These are phyloP conservation scores for Columbina picui DNA, from an alignment of 2,113 vertebrate species.

Conservation along the genomic window DNA sequence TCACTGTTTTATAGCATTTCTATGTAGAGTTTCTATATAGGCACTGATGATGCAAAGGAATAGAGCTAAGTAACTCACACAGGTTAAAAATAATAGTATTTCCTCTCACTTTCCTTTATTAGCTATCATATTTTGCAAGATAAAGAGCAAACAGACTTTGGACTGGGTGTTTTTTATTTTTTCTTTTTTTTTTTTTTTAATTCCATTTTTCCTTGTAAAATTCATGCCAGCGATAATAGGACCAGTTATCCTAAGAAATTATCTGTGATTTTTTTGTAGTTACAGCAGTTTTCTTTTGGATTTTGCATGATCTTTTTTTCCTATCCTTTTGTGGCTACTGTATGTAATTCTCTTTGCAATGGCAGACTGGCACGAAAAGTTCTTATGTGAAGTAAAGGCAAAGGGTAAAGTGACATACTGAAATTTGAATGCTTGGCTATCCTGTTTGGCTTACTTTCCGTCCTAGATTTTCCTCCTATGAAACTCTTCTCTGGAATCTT, in stretches of 20 bases:
- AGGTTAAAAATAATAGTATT: not conserved
- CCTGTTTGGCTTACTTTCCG: not conserved
- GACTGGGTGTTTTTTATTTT: rapidly evolving
- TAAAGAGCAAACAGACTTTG: not conserved
- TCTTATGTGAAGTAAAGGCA: not conserved
- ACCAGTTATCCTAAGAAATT: not conserved
- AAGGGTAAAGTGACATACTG: not conserved
- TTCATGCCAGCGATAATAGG: not conserved
- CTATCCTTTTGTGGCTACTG: not conserved
- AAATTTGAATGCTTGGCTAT: not conserved
- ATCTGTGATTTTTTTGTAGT: not conserved
- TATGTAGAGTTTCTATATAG: not conserved
- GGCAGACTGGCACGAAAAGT: not conserved
- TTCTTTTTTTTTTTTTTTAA: not conserved
- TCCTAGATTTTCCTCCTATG: not conserved
- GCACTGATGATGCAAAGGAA: not conserved
- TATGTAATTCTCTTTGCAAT: not conserved
- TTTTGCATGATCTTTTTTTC: not conserved
- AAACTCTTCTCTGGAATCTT: not conserved
- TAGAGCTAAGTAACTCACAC: not conserved
- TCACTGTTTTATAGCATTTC: not conserved
- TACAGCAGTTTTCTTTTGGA: not conserved
- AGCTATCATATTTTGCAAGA: not conserved
- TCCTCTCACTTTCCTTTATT: not conserved
- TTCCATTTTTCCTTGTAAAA: not conserved